Conservation (phyloP, 2,113 vertebrate species). For the Python bivittatus region DNA sequence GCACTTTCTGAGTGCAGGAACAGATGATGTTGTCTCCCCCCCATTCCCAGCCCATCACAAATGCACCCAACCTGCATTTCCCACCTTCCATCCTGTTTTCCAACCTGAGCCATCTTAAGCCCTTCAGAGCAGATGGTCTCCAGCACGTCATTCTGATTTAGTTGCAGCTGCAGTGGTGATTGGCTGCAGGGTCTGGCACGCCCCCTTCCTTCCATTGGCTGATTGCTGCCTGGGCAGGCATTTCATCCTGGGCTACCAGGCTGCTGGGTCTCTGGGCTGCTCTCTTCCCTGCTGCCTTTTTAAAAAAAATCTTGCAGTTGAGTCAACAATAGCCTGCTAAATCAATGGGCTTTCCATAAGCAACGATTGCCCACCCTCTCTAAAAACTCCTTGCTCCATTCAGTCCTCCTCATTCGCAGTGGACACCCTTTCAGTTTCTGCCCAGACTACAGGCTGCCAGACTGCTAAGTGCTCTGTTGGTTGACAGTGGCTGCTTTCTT, state of each 20-base stretch:
- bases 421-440: not conserved
- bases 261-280: too few relatives aligned
- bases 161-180: not conserved
- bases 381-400: not conserved
- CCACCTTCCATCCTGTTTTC: not conserved
- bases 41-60: not conserved
- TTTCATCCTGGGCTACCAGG: too few relatives aligned
- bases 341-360: not conserved
- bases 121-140: not conserved
- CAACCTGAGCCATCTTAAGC: not conserved
- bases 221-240: too few relatives aligned
- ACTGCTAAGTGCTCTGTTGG: not conserved
- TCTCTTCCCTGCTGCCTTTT: not conserved
- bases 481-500: not conserved
- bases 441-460: not conserved
- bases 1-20: not conserved
- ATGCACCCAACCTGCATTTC: not conserved
- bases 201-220: too few relatives aligned
- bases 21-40: not conserved
- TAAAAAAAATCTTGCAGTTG: not conserved
- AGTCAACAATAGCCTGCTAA: not conserved
- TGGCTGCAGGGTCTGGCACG: not conserved
- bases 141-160: not conserved
- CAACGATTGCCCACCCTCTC: not conserved
- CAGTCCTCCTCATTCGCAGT: not conserved